Conservation (phyloP, 2,888 invertebrate genomes). For the Perithous albicinctus region DNA sequence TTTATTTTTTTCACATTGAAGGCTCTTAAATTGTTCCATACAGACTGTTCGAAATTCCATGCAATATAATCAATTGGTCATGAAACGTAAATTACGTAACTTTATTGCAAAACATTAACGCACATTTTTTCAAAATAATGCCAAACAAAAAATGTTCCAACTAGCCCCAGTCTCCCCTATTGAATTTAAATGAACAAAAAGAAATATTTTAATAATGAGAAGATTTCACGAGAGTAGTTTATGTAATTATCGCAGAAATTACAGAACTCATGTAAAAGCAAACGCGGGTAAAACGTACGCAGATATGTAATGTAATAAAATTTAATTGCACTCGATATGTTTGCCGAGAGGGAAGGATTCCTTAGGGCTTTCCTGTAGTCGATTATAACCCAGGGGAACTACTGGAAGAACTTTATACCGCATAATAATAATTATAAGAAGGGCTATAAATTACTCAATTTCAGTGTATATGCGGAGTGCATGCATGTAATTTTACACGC, state of each 20-base stretch:
- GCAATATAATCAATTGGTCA: too few relatives aligned
- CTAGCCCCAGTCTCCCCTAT: too few relatives aligned
- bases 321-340: constrained; percentile 45
- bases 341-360: constrained; percentile 32
- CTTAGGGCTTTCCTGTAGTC: background rate
- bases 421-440: constrained; percentile 26
- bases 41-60: too few relatives aligned
- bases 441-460: constrained; percentile 47
- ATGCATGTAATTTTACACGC: constrained; percentile 11
- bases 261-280: background rate
- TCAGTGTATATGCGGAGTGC: background rate
- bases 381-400: constrained; percentile 13
- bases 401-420: constrained; percentile 12
- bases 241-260: constrained; percentile 32
- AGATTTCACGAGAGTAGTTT: constrained; percentile 13
- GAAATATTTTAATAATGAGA: constrained; percentile 24
- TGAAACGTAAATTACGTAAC: too few relatives aligned
- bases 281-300: background rate
- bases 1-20: too few relatives aligned
- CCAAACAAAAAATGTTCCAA: too few relatives aligned
- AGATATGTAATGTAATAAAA: constrained; percentile 23
- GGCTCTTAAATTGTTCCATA: too few relatives aligned
- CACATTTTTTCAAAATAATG: too few relatives aligned
- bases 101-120: too few relatives aligned
- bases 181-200: too few relatives aligned